These are phyloP conservation scores for Geothlypis trichas DNA, from an alignment of 2,113 vertebrate genomes.

Conservation along the genomic window DNA sequence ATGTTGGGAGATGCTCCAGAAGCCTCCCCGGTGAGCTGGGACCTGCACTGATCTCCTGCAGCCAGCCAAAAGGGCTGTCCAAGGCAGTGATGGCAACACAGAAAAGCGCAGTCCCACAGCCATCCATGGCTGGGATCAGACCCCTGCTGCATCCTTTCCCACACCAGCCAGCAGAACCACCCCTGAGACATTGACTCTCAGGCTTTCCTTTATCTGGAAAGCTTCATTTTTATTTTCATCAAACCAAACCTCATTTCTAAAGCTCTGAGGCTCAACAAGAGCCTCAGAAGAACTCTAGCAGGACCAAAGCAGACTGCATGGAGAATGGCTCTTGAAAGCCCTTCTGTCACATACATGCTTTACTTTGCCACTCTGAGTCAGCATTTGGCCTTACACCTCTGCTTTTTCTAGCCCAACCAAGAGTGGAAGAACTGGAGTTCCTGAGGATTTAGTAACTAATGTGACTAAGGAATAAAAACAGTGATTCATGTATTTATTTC, in stretches of 20 bases:
- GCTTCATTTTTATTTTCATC: neutral
- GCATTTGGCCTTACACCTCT: neutral
- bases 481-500: constrained; percentile 42
- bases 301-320: neutral
- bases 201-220: neutral
- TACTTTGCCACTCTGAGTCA: neutral
- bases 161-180: neutral
- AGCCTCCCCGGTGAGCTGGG: neutral
- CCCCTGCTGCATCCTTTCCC: neutral
- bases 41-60: neutral
- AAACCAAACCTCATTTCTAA: neutral
- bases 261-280: neutral
- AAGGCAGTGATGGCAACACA: neutral
- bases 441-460: neutral
- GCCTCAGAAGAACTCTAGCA: neutral
- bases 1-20: neutral
- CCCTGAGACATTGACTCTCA: neutral
- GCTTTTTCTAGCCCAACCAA: neutral
- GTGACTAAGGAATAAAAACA: constrained; percentile 26
- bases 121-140: neutral
- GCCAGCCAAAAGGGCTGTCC: neutral
- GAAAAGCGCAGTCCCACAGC: neutral
- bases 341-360: neutral
- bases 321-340: neutral
- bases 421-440: constrained; percentile 7